These are phyloP conservation scores for Drosophila neocordata DNA, from an alignment of 1,140 invertebrate species.

Conservation along the genomic window DNA sequence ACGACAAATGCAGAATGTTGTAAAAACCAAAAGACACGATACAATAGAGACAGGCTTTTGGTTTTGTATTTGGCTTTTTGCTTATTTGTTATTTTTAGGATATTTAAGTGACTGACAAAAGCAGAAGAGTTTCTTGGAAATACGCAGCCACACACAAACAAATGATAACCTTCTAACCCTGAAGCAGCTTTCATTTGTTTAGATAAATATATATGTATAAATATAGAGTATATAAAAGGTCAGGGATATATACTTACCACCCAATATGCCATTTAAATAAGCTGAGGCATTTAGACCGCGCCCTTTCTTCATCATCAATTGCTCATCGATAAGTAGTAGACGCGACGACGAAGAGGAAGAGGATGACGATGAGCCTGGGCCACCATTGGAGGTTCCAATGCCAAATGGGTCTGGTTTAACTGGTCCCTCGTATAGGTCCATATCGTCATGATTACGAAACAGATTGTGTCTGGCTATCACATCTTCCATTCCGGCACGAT, in stretches of 20 bases:
- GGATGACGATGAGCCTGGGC: slow-evolving; percentile 25
- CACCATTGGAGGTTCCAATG: slow-evolving; percentile 32
- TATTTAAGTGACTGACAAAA: slow-evolving; percentile 54
- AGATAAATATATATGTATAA: slow-evolving; percentile 1
- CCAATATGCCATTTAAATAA: slow-evolving; percentile 78
- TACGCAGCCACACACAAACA: not conserved
- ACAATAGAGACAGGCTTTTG: slow-evolving; percentile 39
- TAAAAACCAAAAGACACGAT: slow-evolving; percentile 43
- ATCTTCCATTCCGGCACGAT: slow-evolving; percentile 94
- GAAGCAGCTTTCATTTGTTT: slow-evolving; percentile 21
- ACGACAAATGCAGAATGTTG: slow-evolving; percentile 53
- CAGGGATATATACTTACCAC: slow-evolving; percentile 66
- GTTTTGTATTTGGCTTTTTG: slow-evolving; percentile 29
- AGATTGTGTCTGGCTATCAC: slow-evolving; percentile 92
- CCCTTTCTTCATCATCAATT: slow-evolving; percentile 76
- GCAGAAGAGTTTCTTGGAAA: slow-evolving; percentile 15
- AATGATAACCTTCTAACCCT: slow-evolving; percentile 8
- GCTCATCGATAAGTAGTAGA: slow-evolving; percentile 77
- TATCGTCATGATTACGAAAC: slow-evolving; percentile 91
- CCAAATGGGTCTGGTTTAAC: slow-evolving; percentile 90
- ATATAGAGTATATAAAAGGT: not conserved
- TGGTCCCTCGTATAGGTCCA: slow-evolving; percentile 90
- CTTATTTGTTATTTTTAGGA: slow-evolving; percentile 47
- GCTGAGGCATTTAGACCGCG: slow-evolving; percentile 63
- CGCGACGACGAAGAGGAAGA: slow-evolving; percentile 78